Base-by-base conservation (phyloP, 2,797 vertebrate genomes). In the Lacerta viridis region DNA sequence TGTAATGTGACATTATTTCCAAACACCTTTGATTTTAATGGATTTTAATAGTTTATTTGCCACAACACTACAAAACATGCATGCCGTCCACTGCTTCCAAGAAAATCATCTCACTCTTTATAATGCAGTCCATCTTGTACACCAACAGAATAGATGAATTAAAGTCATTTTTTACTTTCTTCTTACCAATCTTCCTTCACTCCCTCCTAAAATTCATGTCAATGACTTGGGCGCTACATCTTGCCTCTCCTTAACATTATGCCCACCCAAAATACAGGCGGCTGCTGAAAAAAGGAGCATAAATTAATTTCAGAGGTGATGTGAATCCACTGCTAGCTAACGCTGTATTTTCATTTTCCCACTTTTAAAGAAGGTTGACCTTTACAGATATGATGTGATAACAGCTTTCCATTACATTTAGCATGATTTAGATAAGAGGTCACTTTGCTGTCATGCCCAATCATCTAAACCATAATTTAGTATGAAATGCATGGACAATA, bases 361-460 rank as follows among this genome's bases (percentile, higher is more conserved):
- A 61, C 33, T 39, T 41, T 72, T 13, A 41, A 72, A 81, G 36
- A 50, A 61, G 74, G 68, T n/a, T 87, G 46, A 74, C 78, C 69
- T 87, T 74, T 81, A 64, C 27, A 6, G 36, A 61, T 29, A 74
- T n/a, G 64, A 81, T 41, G 78, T 46, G 68, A 81, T 81, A 87
- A 80, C 69, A 74, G 78, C 36, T 72, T 81, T 80, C 36, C 64
- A 43, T 74, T 87, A 74, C 29, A 87, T 80, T 74, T 81, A 81
- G 86, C 25, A 61, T 61, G 36, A 25, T 61, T 81, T 74, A 74
- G 50, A 80, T 72, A 64, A 87, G 33, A n/a, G 50, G 68, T 74
- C 68, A 43, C 69, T 80, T 81, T 64, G 27, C 50, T 81, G 36
- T 81, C 36, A 64, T 87, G 50, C 69, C 41, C 69, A 81, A 74